Conservation (phyloP, 2,888 invertebrate genomes). For the Venustoraphidia nigricollis region DNA sequence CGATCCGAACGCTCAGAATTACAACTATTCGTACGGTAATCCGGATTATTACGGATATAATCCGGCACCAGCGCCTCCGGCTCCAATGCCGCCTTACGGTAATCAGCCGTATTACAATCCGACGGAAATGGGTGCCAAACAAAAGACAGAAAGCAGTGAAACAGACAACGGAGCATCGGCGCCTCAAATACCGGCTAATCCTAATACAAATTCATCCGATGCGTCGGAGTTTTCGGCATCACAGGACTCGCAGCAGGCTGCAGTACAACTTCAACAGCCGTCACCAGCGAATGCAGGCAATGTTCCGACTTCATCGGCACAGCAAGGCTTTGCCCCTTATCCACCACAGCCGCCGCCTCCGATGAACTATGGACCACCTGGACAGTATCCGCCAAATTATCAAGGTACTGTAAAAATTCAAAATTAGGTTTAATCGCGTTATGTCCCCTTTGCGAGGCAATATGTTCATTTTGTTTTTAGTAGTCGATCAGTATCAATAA, state of each 20-base stretch:
- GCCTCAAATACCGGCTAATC: background rate
- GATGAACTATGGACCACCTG: constrained; percentile 7
- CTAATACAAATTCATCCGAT: background rate
- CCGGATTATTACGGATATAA: constrained; percentile 18
- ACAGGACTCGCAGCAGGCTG: background rate
- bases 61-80: constrained; percentile 17
- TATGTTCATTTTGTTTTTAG: too few species aligned
- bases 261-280: background rate
- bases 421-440: too few species aligned
- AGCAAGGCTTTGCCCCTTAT: constrained; percentile 1
- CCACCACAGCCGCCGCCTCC: constrained; percentile 5
- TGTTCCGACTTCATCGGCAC: background rate
- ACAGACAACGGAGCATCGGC: background rate
- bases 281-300: too few species aligned
- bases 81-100: constrained; percentile 13
- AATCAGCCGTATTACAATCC: background rate
- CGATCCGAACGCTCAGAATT: constrained; percentile 16
- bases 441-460: too few species aligned
- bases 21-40: constrained; percentile 22
- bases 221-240: background rate
- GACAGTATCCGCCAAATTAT: constrained; percentile 9
- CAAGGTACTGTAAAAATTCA: too few species aligned
- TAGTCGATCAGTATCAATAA: background rate
- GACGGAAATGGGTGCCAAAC: background rate
- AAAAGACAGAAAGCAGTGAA: background rate